Conservation (phyloP, 2,797 vertebrate species). For the Cottoperca gobio region DNA sequence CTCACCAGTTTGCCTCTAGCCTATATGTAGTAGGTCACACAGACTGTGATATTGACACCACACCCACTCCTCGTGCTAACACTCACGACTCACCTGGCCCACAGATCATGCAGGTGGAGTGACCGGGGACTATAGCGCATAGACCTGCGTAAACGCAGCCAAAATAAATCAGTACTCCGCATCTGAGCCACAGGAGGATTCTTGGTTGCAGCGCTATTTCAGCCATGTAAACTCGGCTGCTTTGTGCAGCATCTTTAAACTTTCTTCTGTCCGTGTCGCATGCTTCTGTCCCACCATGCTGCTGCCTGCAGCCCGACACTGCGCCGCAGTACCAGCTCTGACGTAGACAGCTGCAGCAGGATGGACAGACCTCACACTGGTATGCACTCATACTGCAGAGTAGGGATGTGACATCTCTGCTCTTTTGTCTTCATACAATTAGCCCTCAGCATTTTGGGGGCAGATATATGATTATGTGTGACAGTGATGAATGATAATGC, state of each 20-base stretch:
- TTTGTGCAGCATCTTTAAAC: conserved; percentile 43
- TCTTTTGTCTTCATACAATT: background rate
- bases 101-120: conserved; percentile 54
- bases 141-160: conserved; percentile 26
- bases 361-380: background rate
- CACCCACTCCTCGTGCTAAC: conserved; percentile 76
- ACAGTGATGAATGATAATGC: background rate
- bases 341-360: conserved; percentile 41
- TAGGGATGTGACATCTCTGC: background rate
- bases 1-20: conserved; percentile 61
- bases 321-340: conserved; percentile 55
- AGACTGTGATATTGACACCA: conserved; percentile 65
- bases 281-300: conserved; percentile 46
- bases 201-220: background rate
- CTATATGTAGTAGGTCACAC: conserved; percentile 52
- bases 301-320: conserved; percentile 58
- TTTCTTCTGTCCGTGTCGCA: conserved; percentile 49
- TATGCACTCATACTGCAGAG: background rate
- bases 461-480: background rate
- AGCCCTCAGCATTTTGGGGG: background rate
- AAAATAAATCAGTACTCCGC: background rate
- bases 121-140: conserved; percentile 7
- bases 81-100: conserved; percentile 75
- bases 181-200: background rate
- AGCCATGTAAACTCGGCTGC: background rate